Evolutionary conservation across 2,113 vertebrate species (phyloP).

Genomic region (Tetrax tetrax): DNA sequence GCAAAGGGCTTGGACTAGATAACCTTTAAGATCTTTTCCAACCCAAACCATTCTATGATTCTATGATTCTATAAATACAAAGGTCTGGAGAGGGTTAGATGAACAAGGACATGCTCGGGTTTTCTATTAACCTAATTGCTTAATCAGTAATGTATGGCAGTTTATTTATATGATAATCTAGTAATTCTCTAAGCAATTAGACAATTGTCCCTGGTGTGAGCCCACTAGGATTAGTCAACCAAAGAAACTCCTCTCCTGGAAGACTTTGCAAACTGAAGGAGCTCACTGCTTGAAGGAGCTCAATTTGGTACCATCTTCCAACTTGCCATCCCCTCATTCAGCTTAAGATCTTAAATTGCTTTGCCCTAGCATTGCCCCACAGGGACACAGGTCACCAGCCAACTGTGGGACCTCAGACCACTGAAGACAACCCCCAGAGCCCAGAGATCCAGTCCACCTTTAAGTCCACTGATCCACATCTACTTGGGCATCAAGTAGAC

Average conservation of each 20-base stretch:
- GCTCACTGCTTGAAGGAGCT: neutral
- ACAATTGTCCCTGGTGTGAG: neutral
- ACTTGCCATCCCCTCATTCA: neutral
- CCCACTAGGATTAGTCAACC: neutral
- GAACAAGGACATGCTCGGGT: neutral
- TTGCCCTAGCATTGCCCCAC: neutral
- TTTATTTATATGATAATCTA: neutral
- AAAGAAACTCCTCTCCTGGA: neutral
- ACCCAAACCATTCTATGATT: too few relatives aligned
- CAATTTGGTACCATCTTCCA: neutral
- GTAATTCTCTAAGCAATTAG: neutral
- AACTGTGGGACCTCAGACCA: neutral
- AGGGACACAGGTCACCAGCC: too few relatives aligned
- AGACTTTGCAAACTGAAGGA: neutral
- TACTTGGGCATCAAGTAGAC: neutral
- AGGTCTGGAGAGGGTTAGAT: neutral
- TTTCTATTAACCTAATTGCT: neutral
- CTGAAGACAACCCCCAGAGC: neutral
- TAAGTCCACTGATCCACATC: neutral
- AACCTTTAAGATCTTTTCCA: too few relatives aligned
- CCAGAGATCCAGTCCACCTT: neutral
- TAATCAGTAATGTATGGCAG: neutral
- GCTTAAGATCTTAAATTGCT: neutral
- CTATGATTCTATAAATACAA: neutral
- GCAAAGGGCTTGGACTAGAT: too few relatives aligned